Percentiles rank a stretch among this genome's conserved stretches.
Evolutionary conservation across 2,888 invertebrate genomes (phyloP).

Genomic region (Cylloceria caligata): DNA sequence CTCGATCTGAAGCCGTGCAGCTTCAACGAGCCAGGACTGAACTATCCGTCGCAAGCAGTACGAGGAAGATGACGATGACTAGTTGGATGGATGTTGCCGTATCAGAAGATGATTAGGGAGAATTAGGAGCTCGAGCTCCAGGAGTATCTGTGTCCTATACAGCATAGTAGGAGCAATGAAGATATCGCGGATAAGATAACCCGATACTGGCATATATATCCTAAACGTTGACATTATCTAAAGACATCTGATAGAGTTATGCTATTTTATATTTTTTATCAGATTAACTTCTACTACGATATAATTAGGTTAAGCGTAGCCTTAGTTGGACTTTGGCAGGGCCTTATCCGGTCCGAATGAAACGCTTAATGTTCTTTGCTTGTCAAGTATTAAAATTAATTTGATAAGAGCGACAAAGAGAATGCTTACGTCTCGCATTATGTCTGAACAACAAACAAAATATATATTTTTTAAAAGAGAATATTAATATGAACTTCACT

Average conservation of each 20-base stretch:
- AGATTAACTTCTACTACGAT: background rate
- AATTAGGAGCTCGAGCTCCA: conserved; percentile 11
- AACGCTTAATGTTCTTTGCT: too few species aligned
- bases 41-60: conserved; percentile 12
- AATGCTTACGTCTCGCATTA: too few species aligned
- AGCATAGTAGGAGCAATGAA: background rate
- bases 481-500: background rate
- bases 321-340: too few species aligned
- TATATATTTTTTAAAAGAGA: background rate
- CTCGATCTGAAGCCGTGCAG: conserved; percentile 41
- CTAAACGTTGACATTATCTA: background rate
- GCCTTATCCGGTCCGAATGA: too few species aligned
- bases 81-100: conserved; percentile 54
- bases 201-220: background rate
- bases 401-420: too few species aligned
- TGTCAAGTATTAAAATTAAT: too few species aligned
- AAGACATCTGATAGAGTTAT: background rate
- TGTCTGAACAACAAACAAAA: background rate
- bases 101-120: conserved; percentile 45
- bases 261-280: background rate
- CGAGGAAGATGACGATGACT: conserved; percentile 22
- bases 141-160: background rate
- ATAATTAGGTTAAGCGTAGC: too few species aligned
- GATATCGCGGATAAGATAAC: background rate
- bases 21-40: conserved; percentile 68